Conservation (phyloP, 2,888 invertebrate species). For the Synergus itoensis region DNA sequence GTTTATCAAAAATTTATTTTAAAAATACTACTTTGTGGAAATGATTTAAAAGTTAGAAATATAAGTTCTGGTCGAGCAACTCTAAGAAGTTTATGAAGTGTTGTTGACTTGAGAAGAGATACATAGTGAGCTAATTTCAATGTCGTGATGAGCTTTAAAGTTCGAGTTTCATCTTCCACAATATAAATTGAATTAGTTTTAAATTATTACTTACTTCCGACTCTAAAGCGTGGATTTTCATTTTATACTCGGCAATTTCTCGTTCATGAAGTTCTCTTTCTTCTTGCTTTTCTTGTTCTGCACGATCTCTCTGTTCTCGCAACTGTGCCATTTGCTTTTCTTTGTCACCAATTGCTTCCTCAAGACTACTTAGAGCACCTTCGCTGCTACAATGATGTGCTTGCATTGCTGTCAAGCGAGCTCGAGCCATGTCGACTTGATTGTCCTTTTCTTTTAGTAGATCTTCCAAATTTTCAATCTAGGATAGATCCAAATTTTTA, state of each 20-base stretch:
- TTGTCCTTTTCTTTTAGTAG: slow-evolving; percentile 98
- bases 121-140: neutral
- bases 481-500: slow-evolving; percentile 51
- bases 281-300: slow-evolving; percentile 97
- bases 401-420: slow-evolving; percentile 94
- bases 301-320: slow-evolving; percentile 95
- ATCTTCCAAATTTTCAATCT: slow-evolving; percentile 99
- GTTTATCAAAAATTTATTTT: neutral
- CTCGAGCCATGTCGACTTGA: slow-evolving; percentile 97
- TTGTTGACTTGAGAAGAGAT: slow-evolving; percentile 6
- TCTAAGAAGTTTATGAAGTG: slow-evolving; percentile 8
- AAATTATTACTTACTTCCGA: slow-evolving; percentile 81
- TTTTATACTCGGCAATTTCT: slow-evolving; percentile 96
- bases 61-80: neutral
- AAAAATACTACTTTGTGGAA: neutral
- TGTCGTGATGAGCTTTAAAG: neutral
- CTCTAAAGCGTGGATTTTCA: slow-evolving; percentile 94
- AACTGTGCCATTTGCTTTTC: slow-evolving; percentile 98
- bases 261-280: slow-evolving; percentile 96
- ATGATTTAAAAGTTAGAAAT: neutral
- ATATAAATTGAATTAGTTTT: slow-evolving; percentile 12
- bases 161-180: neutral
- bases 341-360: slow-evolving; percentile 97
- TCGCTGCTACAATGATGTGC: slow-evolving; percentile 96
- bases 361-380: slow-evolving; percentile 94